phyloP scores from a whole-genome alignment of 1,140 invertebrate genomes.

The Episyrphus balteatus region DNA sequence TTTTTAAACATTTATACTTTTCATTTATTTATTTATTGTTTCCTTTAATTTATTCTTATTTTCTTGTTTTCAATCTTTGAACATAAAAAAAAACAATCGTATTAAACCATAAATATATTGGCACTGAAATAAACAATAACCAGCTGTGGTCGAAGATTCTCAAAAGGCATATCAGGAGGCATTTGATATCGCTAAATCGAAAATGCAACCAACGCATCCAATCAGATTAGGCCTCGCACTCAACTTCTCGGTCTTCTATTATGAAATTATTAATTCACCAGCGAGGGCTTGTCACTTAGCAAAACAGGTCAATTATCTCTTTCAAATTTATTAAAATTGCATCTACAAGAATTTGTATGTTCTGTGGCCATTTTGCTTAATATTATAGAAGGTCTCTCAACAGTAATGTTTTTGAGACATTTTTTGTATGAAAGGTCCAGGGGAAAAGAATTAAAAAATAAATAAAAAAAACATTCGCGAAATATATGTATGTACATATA shows the following conservation, averaged over 20 bases:
- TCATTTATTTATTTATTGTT: constrained; percentile 3
- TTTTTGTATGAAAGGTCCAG: no score
- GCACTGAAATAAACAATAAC: constrained; percentile 8
- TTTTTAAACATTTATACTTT: not conserved
- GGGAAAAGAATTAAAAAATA: no score
- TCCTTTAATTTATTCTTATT: constrained; percentile 6
- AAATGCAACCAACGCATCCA: constrained; percentile 97
- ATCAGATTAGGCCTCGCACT: constrained; percentile 92
- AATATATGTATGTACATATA: no score
- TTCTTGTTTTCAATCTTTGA: not conserved
- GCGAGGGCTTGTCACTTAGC: constrained; percentile 93
- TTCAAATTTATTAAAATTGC: constrained; percentile 7
- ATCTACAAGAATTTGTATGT: no score
- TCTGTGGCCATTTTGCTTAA: no score
- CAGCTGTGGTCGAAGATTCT: constrained; percentile 94
- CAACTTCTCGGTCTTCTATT: constrained; percentile 99
- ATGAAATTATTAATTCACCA: constrained; percentile 96
- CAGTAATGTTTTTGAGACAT: no score
- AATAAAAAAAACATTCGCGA: no score
- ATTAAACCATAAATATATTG: no score
- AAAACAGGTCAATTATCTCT: constrained; percentile 63
- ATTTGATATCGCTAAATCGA: constrained; percentile 95
- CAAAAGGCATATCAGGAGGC: constrained; percentile 98
- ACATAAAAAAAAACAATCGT: not conserved
- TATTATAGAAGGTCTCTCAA: no score